phyloP scores from a whole-genome alignment of 2,113 vertebrate species.

The Grammomys dolichurus region DNA sequence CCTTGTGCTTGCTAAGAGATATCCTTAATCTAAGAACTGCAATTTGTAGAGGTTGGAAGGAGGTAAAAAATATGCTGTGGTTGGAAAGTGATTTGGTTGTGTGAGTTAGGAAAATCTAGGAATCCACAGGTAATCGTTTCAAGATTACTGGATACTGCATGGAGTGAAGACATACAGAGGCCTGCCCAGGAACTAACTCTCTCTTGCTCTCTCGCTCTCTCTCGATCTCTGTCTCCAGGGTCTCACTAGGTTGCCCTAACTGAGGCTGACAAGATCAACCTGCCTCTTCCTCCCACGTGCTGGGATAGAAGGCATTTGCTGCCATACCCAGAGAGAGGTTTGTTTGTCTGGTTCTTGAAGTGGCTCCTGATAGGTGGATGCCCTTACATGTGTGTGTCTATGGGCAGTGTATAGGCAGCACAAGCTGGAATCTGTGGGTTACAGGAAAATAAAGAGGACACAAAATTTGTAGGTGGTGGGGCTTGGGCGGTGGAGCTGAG shows the following conservation, averaged over 20 bases:
- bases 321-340: background rate
- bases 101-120: background rate
- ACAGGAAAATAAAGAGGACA: background rate
- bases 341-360: background rate
- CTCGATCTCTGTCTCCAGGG: background rate
- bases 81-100: slow-evolving; percentile 9
- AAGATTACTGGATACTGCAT: background rate
- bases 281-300: background rate
- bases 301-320: background rate
- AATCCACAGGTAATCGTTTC: background rate
- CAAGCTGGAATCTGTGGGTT: background rate
- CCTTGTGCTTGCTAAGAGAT: background rate
- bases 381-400: background rate
- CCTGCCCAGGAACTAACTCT: background rate
- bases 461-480: background rate
- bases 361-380: background rate
- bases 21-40: background rate
- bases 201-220: background rate
- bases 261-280: background rate
- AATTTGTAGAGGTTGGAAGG: background rate
- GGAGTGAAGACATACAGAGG: background rate
- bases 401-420: background rate
- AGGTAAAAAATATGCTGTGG: background rate
- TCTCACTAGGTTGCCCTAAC: background rate
- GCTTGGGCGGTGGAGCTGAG: no score